These are phyloP conservation scores for Crematogaster levior DNA, from an alignment of 2,888 invertebrate genomes.

Conservation along the genomic window DNA sequence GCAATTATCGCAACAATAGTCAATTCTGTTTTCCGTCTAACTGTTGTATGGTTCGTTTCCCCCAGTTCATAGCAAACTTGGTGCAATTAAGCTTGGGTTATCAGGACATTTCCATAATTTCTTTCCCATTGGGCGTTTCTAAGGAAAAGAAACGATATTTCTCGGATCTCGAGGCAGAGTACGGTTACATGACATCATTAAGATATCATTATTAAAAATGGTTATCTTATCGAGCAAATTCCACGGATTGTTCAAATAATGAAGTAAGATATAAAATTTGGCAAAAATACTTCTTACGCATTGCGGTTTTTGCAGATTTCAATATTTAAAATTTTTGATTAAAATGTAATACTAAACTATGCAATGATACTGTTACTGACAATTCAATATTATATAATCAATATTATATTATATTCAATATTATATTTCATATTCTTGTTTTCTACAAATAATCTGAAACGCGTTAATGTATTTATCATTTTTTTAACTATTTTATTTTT, in stretches of 20 bases:
- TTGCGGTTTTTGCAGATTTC: not conserved
- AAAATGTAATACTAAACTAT: not conserved
- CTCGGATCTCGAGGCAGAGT: not conserved
- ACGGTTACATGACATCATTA: constrained; percentile 4
- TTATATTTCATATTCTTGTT: constrained; percentile 24
- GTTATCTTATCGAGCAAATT: not conserved
- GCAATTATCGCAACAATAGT: constrained; percentile 78
- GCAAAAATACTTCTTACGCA: not conserved
- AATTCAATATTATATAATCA: too few relatives aligned
- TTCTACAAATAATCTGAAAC: constrained; percentile 44
- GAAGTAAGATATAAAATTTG: not conserved
- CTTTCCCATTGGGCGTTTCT: constrained; percentile 75
- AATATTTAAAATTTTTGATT: not conserved
- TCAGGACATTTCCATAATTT: constrained; percentile 77
- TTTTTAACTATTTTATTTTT: constrained; percentile 62
- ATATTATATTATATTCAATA: too few relatives aligned
- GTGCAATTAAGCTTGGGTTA: constrained; percentile 74
- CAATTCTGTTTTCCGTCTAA: constrained; percentile 69
- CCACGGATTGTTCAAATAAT: not conserved
- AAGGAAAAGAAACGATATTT: constrained; percentile 60
- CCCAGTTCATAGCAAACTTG: constrained; percentile 54
- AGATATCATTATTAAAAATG: not conserved
- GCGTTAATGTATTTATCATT: constrained; percentile 30
- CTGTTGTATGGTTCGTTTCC: constrained; percentile 58
- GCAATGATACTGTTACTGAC: not conserved